phyloP scores from a whole-genome alignment of 2,888 invertebrate genomes.

The Smittia sp. region DNA sequence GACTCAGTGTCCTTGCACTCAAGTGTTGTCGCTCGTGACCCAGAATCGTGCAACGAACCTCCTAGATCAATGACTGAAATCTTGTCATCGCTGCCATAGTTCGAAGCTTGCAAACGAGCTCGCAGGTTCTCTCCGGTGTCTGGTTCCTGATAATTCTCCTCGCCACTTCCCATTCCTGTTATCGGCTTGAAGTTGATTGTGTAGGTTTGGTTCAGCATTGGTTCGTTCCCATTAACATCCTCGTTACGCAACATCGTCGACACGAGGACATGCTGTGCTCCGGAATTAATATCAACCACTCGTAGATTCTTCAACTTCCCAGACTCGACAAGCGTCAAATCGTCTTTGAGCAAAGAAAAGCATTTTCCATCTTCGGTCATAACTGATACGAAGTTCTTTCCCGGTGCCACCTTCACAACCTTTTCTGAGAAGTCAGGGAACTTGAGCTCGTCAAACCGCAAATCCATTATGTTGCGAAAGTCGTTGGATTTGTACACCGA shows the following conservation, averaged over 20 bases:
- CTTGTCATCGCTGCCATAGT: not conserved
- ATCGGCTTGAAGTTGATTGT: slow-evolving; percentile 39
- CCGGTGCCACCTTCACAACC: slow-evolving; percentile 42
- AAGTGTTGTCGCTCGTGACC: slow-evolving; percentile 33
- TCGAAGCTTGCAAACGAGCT: not conserved
- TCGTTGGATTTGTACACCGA: slow-evolving; percentile 40
- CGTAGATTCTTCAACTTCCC: slow-evolving; percentile 52
- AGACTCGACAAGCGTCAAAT: slow-evolving; percentile 52
- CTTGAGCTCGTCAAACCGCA: slow-evolving; percentile 50
- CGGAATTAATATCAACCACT: slow-evolving; percentile 50
- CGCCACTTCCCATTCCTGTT: slow-evolving; percentile 33
- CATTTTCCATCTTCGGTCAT: slow-evolving; percentile 52
- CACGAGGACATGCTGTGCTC: slow-evolving; percentile 51
- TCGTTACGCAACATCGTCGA: slow-evolving; percentile 49
- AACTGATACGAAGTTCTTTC: slow-evolving; percentile 52
- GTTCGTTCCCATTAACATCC: slow-evolving; percentile 14
- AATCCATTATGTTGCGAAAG: slow-evolving; percentile 50
- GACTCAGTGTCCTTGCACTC: slow-evolving; percentile 39
- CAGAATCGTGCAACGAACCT: not conserved
- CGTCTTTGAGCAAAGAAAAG: slow-evolving; percentile 44
- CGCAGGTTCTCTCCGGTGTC: not conserved
- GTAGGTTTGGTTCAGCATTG: slow-evolving; percentile 32
- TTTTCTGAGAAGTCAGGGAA: slow-evolving; percentile 52
- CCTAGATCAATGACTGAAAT: slow-evolving; percentile 9
- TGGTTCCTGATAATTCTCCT: slow-evolving; percentile 33